Conservation (phyloP, 2,113 vertebrate species). For the Rhineura floridana region DNA sequence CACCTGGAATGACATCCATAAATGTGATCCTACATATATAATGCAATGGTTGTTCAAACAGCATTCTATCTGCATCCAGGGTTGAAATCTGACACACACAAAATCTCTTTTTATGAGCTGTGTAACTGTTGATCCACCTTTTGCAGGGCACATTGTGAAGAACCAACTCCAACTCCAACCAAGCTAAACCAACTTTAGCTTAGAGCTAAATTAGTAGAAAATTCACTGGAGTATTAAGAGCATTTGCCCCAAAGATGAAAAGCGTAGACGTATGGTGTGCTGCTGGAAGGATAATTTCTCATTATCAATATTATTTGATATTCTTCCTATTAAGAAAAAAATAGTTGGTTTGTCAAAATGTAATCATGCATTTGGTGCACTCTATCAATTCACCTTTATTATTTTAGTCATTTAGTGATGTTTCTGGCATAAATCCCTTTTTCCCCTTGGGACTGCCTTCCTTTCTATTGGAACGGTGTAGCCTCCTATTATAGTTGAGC, state of each 20-base stretch:
- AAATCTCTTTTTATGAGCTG: background rate
- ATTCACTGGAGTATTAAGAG: conserved; percentile 62
- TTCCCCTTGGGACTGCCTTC: conserved; percentile 2
- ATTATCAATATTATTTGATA: conserved; percentile 42
- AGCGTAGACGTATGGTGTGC: background rate
- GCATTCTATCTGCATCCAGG: conserved; percentile 22
- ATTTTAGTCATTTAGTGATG: conserved; percentile 2
- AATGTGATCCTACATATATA: background rate
- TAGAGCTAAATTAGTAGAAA: conserved; percentile 67
- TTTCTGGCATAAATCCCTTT: conserved; percentile 14
- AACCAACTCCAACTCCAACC: conserved; percentile 57
- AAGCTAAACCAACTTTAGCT: too few relatives aligned
- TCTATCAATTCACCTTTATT: conserved; percentile 12
- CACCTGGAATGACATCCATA: background rate
- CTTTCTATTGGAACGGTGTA: conserved; percentile 16
- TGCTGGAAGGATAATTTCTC: conserved; percentile 32
- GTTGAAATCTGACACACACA: too few relatives aligned
- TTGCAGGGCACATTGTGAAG: conserved; percentile 41
- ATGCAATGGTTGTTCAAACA: background rate
- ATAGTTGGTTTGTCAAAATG: background rate
- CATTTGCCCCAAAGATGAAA: conserved; percentile 48
- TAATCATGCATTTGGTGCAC: background rate
- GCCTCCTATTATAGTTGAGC: background rate
- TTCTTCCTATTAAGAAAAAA: conserved; percentile 16
- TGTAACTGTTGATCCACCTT: conserved; percentile 14